Base-by-base conservation (phyloP, 2,797 vertebrate species). In the Enoplosus armatus region DNA sequence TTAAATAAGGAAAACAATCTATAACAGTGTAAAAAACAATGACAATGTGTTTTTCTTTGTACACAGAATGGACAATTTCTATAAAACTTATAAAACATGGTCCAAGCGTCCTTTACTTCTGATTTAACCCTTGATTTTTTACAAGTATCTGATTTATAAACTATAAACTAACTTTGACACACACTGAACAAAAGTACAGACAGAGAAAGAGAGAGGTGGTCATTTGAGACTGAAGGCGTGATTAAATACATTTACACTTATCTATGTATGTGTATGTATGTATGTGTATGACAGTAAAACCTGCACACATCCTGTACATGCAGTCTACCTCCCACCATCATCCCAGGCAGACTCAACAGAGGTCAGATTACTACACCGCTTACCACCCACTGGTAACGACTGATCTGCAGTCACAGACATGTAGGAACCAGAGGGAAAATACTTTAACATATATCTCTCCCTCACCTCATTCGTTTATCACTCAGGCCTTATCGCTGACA, bases 351-450 rank as follows among this genome's bases (percentile, higher is more conserved):
- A 68, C 43, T 26, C 48, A 74, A 10, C 48, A 66, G 24, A 80
- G 65, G 75, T 71, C 62, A 63, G 33, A 55, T 58, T 69, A 68
- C 56, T 58, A 74, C 48, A 48, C 61, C 24, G 24, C 48, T 18
- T 69, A 61, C 80, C 78, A 56, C 82, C 76, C 60, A 54, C 66
- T 54, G 43, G 12, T 83, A 55, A 68, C 71, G 62, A 72, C 67
- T 27, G 50, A 67, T 80, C 75, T 22, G 43, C 65, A 55, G 35
- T 55, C 39, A 26, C n/a, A 69, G 60, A 54, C 78, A 66, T 33
- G 66, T 61, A 71, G 48, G 29, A 83, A 82, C 63, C 48, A 59
- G 50, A 65, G 79, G 75, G 74, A 78, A 83, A 84, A 86, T 73
- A 66, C 66, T 47, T 2, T 6, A 47, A 55, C 73, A 73, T 77